Base-by-base conservation (phyloP, 1,140 invertebrate species). In the Bombus superbus region DNA sequence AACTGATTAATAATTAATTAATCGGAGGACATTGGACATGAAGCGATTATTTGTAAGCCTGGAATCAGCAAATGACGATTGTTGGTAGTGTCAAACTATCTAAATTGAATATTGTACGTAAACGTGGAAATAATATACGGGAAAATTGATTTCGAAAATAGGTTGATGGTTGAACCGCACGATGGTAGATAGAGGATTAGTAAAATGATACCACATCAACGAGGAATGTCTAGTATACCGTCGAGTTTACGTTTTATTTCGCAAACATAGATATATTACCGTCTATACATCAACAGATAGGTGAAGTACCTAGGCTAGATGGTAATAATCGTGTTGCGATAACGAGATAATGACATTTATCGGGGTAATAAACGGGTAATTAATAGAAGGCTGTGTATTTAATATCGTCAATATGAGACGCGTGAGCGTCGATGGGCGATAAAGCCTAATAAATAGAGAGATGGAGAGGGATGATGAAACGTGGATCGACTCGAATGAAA, bases 281-380 rank as follows among this genome's bases (percentile, higher is more conserved):
- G 40, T 40, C 8, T 0, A 18, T 47, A 2, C 4, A 35, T 28
- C 22, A 22, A 9, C 1, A 15, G 9, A 5, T 42, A 28, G 47
- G 35, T 4, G 38, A 42, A 71, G 57, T 35, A 38, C 1, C n/a
- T 44, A n/a, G 18, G 2, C 0, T 25, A 71, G 18, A 15, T 57
- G 47, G 40, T 25, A 1, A 78, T 59, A 42, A 13, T n/a, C 35
- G 32, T 22, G 3, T 9, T 28, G 47, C 32, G n/a, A 80, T 80
- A 71, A 72, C 53, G 47, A 72, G 68, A 80, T 44, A 73, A 72
- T 57, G 35, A 44, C 40, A 64, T 18, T 25, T 38, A 62, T 80
- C 68, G 32, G n/a, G 28, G 6, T 53, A 62, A 79, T 72, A 42
- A 62, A 80, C 83, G 47, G 40, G 18, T 32, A 85, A 80, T 85